A percentile compares a stretch with the other conserved stretches of the same genome.
Conservation (phyloP, 30 jellyfish, hydroid and myxozoan genomes). For the Chironex yamaguchii region DNA sequence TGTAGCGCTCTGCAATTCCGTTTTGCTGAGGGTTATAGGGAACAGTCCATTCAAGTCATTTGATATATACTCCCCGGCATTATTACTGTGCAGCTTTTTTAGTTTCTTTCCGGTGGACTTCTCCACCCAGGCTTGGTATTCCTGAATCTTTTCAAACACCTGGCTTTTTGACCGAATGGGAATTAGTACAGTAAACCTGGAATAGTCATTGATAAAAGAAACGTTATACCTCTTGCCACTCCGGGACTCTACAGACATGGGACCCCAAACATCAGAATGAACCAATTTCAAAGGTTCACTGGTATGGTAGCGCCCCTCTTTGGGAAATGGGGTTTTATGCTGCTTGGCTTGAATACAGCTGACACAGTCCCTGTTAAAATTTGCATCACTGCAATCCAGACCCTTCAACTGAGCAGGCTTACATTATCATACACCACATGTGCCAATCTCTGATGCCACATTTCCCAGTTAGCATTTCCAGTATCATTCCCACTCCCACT, state of each 20-base stretch:
- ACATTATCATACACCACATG: constrained; percentile 37
- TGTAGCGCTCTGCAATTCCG: constrained; percentile 56
- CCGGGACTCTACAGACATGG: constrained; percentile 2
- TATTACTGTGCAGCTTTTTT: too few relatives aligned
- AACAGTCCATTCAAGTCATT: constrained; percentile 36
- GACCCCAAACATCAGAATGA: constrained; percentile 39
- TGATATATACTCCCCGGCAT: too few relatives aligned
- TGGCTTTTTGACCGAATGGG: too few relatives aligned
- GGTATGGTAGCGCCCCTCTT: constrained; percentile 14
- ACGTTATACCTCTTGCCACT: constrained; percentile 9
- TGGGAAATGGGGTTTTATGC: not conserved
- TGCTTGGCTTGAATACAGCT: not conserved
- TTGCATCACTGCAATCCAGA: constrained; percentile 3
- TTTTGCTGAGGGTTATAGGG: constrained; percentile 61
- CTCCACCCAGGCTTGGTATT: too few relatives aligned
- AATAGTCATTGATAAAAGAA: too few relatives aligned
- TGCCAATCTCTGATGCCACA: constrained; percentile 23
- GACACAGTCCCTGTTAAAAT: constrained; percentile 20
- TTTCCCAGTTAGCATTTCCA: constrained; percentile 18
- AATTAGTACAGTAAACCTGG: too few relatives aligned
- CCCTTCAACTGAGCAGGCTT: not conserved
- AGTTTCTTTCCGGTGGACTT: too few relatives aligned
- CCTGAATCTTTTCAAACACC: too few relatives aligned
- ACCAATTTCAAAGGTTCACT: constrained; percentile 13
- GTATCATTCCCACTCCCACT: too few relatives aligned